Base-by-base conservation (phyloP, 2,797 vertebrate genomes). In the Acanthopagrus latus region DNA sequence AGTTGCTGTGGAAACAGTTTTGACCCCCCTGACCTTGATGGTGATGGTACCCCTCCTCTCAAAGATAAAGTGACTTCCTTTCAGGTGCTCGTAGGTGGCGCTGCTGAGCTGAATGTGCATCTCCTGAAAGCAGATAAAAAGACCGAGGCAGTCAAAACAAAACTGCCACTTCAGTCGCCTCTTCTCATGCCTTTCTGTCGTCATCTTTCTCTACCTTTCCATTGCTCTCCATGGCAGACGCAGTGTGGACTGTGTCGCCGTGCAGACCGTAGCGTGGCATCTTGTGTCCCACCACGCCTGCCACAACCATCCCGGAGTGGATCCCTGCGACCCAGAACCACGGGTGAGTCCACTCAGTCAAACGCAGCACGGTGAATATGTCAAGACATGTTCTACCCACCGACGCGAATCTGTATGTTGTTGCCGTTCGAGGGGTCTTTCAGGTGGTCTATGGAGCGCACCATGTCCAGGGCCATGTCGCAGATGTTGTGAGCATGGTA, bases 391-490 rank as follows among this genome's bases (percentile, higher is more conserved):
- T 20, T 62, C 16, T 13, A 86, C 94, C 67, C 78, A 96, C 94
- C 95, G 41, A 96, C 92, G 63, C 94, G 89, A 21, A 96, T 95
- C 89, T 95, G 93, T 25, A 95, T 95, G 86, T 95, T 92, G 84
- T 95, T 95, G 48, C 95, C 94, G 0, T 95, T 95, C 25, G 95
- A 95, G 1, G 94, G 94, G 72, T 95, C 95, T 81, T 95, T 96
- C 38, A 95, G 91, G 87, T 95, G 94, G 78, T 95, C 94, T 6
- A 94, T 95, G 78, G 94, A 96, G 71, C 91, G 91, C 27, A 95
- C 92, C 95, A 95, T 95, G 71, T 95, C 95, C 74, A 95, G 83
- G 10, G 94, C 94, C 94, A 96, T 95, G 93, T 96, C 95, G 64
- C 95, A 96, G 71, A 95, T 95, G 83, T 96, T 95, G 64, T 96